A percentile compares a stretch with the other conserved stretches of the same genome.
These are phyloP conservation scores for Potamarius usumacintae DNA, from an alignment of 2,113 vertebrate species.

Conservation along the genomic window DNA sequence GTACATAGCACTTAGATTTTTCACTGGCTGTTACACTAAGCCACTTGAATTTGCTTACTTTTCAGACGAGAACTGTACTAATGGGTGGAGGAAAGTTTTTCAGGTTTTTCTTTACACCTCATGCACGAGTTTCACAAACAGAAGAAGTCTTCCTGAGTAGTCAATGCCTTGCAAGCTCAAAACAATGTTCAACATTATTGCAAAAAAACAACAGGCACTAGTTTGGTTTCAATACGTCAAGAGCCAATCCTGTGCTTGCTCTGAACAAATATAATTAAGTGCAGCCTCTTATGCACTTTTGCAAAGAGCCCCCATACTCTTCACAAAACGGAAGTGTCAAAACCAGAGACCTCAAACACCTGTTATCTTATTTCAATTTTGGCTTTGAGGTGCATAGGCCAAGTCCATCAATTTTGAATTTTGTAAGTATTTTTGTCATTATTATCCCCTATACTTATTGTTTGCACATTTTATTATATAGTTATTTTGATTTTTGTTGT, in stretches of 20 bases:
- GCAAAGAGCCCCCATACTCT: slow-evolving; percentile 41
- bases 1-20: not conserved
- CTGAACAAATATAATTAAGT: slow-evolving; percentile 22
- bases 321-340: slow-evolving; percentile 37
- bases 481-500: not conserved
- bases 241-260: slow-evolving; percentile 46
- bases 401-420: not conserved
- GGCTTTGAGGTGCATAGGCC: not conserved
- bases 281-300: slow-evolving; percentile 27
- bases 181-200: not conserved
- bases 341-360: slow-evolving; percentile 45
- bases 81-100: not conserved
- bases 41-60: not conserved
- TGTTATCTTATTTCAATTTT: slow-evolving; percentile 1
- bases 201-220: slow-evolving; percentile 10
- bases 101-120: not conserved
- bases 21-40: not conserved
- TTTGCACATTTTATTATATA: not conserved
- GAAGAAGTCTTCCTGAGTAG: not conserved
- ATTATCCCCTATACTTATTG: not conserved
- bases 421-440: slow-evolving; percentile 20
- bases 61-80: not conserved
- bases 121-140: not conserved
- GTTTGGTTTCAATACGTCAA: not conserved
- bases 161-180: slow-evolving; percentile 1